Evolutionary conservation across 2,797 vertebrate genomes (phyloP), one percentile per base, ranked within the genome.

Genomic region (Erithacus rubecula): DNA sequence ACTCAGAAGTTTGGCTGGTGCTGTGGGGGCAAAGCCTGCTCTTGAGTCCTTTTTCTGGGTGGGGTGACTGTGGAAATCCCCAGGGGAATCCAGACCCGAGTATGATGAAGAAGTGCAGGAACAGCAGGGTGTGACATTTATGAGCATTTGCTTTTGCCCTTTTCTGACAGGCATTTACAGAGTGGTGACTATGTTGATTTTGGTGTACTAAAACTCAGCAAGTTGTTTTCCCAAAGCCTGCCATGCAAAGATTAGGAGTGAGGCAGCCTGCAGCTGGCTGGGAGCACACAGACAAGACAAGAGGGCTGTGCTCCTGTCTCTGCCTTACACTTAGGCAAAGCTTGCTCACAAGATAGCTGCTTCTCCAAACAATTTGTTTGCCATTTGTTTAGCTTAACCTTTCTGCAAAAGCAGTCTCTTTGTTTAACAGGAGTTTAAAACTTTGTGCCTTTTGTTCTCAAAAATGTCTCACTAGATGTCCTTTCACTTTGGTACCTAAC

Each of bases 401-500:
- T 47, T 62, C 51, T 9, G n/a, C 24, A 27, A 79, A 94, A 67
- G 47, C 29, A 18, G 32, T 39, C 68, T 77, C 60, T 51, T 63
- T 80, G 69, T 84, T 92, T 71, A 81, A 62, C 7, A 55, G 23
- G 32, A 30, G 0, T 78, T 88, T 63, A 83, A 70, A 89, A 78
- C 49, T 55, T 26, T 8, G 13, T 70, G 71, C 12, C 76, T 93
- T 78, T 55, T 43, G 24, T 75, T 92, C 49, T 86, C 70, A 63
- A 80, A 43, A 85, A 47, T 6, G 9, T 83, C 71, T 92, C 53
- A 52, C 29, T 59, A 93, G 51, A 26, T 5, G 1, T 56, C 56
- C 75, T 91, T 94, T 95, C 68, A 26, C 70, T 87, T 64, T 11
- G 68, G 60, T 89, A 62, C 58, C 32, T 65, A 72, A 52, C 44